Percentiles rank a stretch among this genome's conserved stretches.
Conservation (phyloP, 2,797 vertebrate genomes). For the Microhierax caerulescens region DNA sequence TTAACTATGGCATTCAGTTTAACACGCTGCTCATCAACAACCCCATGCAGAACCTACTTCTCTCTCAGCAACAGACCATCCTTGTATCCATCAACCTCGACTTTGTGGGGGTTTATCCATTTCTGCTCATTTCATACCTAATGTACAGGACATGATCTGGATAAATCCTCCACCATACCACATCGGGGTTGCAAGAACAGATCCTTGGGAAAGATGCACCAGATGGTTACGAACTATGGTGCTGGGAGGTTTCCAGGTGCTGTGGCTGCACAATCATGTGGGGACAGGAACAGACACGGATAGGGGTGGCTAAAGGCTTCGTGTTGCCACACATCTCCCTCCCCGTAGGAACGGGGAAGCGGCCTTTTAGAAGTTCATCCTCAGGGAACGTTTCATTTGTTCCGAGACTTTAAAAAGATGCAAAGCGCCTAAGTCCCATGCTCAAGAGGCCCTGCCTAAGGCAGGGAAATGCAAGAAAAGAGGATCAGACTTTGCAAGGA, state of each 20-base stretch:
- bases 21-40: background rate
- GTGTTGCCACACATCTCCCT: background rate
- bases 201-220: background rate
- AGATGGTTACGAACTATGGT: accelerated
- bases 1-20: background rate
- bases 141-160: accelerated
- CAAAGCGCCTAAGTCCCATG: background rate
- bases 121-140: background rate
- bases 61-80: background rate
- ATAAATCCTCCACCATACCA: background rate
- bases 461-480: background rate
- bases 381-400: background rate
- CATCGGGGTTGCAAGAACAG: background rate
- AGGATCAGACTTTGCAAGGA: background rate
- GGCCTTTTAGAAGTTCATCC: background rate
- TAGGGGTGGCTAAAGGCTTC: background rate
- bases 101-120: background rate
- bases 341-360: accelerated
- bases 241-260: background rate
- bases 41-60: background rate
- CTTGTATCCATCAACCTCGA: background rate
- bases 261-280: accelerated
- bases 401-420: background rate
- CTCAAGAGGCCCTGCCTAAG: background rate
- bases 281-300: background rate